Base-by-base conservation (phyloP, 2,888 invertebrate genomes). In the Leptopilina syphax region DNA sequence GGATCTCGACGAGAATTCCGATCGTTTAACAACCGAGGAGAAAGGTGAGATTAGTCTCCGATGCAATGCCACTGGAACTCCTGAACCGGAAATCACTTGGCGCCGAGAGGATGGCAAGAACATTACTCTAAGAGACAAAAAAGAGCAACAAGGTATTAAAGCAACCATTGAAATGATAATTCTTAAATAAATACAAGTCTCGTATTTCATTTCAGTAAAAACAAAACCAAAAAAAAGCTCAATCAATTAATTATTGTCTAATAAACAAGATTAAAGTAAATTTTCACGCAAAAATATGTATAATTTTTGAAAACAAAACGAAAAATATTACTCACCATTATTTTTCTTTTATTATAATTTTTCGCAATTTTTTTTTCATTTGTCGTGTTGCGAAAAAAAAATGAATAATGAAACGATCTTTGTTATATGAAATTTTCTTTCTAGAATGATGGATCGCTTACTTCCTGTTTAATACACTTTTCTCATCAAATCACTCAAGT, bases 31-130 rank as follows among this genome's bases (percentile, higher is more conserved):
- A 63, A 95, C 96, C 8, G 94, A 95, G 77, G 97, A 97, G 91
- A 96, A 96, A 5, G 97, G 97, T 54, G 95, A 94, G 81, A 95
- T 97, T 82, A 93, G 95, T 80, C 93, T 97, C 78, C 93, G 94
- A 70, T 97, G 97, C 92, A 94, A 94, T 83, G 97, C 97, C 0
- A 96, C 96, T 0, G 97, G 97, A 47, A 95, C 96, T 12, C 97
- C 97, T 0, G 94, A 95, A 68, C 97, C 97, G 0, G 95, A 94
- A 0, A 95, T 96, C 47, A 93, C 94, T 87, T 98, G 97, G 97
- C 94, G 95, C 81, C 93, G 97, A 77, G 97, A 97, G 90, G 95
- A 96, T 87, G 95, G 95, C 84, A 94, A 94, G 83, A 95, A 95
- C 86, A 96, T 97, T 83, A 94, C 96, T 82, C 93, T 97, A 83